Percentiles rank a stretch among this genome's conserved stretches.
phyloP scores from a whole-genome alignment of 2,797 vertebrate genomes.

The Falco concolor region DNA sequence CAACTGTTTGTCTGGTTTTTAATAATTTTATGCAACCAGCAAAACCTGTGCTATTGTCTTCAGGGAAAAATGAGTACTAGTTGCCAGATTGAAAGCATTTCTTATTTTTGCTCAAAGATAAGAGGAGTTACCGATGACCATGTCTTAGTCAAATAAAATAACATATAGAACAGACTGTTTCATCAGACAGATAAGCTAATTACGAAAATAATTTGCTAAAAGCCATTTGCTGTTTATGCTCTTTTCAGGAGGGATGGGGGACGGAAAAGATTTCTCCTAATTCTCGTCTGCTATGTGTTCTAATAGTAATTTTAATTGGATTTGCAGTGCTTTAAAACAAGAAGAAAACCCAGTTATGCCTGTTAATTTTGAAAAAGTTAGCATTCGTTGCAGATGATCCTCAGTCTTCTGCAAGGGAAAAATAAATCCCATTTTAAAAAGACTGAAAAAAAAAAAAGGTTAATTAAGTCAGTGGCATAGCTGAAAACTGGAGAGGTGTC shows the following conservation, averaged over 20 bases:
- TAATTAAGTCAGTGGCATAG: not conserved
- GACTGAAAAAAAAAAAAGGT: not conserved
- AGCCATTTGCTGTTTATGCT: conserved; percentile 9
- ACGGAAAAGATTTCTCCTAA: not conserved
- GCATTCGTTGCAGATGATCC: not conserved
- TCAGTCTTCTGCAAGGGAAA: not conserved
- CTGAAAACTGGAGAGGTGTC: not conserved
- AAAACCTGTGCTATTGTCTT: not conserved
- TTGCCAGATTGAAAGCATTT: not conserved
- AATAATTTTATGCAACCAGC: not conserved
- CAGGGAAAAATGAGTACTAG: not conserved
- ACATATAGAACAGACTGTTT: conserved; percentile 21
- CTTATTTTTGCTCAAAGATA: not conserved
- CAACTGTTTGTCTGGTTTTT: not conserved
- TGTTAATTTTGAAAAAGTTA: not conserved
- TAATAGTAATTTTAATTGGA: not conserved
- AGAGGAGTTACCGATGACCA: not conserved
- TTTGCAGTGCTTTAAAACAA: not conserved
- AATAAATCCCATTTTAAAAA: not conserved
- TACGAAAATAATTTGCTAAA: conserved; percentile 1
- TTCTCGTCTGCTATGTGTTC: not conserved
- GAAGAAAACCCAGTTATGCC: not conserved
- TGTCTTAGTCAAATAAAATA: not conserved
- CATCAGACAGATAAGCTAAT: not conserved
- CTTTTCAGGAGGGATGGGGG: not conserved